Evolutionary conservation across 2,113 vertebrate species (phyloP).

Genomic region (Mirza zaza): DNA sequence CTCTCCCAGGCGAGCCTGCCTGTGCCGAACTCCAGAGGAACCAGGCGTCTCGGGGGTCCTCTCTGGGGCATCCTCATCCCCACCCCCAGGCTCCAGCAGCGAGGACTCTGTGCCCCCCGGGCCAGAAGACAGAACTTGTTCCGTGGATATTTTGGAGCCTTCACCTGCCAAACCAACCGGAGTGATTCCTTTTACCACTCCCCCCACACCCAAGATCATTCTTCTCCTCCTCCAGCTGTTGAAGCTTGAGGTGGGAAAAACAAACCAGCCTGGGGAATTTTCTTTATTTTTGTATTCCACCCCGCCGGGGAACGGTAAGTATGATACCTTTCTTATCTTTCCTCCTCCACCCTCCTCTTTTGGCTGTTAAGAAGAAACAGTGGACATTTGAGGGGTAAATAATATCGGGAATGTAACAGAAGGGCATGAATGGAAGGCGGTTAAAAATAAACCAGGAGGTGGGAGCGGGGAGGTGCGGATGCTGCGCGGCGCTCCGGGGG

Average conservation of each 20-base stretch:
- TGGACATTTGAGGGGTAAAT: slow-evolving; percentile 71
- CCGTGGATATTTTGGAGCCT: slow-evolving; percentile 51
- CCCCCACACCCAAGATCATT: slow-evolving; percentile 37
- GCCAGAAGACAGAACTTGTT: slow-evolving; percentile 63
- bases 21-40: slow-evolving; percentile 55
- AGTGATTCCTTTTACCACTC: slow-evolving; percentile 32
- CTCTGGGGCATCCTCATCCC: background rate
- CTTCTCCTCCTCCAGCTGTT: slow-evolving; percentile 70
- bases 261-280: background rate
- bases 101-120: background rate
- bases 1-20: slow-evolving; percentile 9
- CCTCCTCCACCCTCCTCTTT: background rate
- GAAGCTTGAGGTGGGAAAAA: slow-evolving; percentile 49
- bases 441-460: slow-evolving; percentile 79
- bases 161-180: slow-evolving; percentile 69
- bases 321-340: slow-evolving; percentile 41
- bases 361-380: slow-evolving; percentile 57
- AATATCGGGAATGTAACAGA: slow-evolving; percentile 71
- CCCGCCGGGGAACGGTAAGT: slow-evolving; percentile 82
- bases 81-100: background rate
- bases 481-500: slow-evolving; percentile 65
- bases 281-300: slow-evolving; percentile 65
- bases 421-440: slow-evolving; percentile 77
- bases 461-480: slow-evolving; percentile 75
- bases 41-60: slow-evolving; percentile 50